phyloP scores from a whole-genome alignment of 2,797 vertebrate genomes.

The Enteromius fasciolatus region DNA sequence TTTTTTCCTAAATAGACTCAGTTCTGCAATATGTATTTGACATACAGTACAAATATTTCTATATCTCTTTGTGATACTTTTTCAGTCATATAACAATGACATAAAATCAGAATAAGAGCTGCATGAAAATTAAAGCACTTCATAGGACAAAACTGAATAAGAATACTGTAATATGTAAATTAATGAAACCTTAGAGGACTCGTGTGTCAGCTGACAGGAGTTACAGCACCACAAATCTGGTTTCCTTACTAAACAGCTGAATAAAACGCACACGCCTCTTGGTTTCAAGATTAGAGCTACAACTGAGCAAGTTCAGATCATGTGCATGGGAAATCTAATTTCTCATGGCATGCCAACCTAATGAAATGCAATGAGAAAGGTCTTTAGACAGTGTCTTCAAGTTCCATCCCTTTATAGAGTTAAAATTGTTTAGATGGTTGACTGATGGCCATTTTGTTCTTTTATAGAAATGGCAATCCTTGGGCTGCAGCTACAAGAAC shows the following conservation, averaged over 20 bases:
- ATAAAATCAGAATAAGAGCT: background rate
- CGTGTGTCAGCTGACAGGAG: slow-evolving; percentile 62
- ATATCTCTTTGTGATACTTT: background rate
- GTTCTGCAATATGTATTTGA: background rate
- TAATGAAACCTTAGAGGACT: slow-evolving; percentile 20
- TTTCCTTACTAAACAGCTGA: slow-evolving; percentile 68
- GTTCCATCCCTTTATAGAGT: slow-evolving; percentile 28
- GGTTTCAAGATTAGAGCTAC: slow-evolving; percentile 69
- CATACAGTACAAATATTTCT: no score
- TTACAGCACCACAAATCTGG: slow-evolving; percentile 55
- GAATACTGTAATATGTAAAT: slow-evolving; percentile 10
- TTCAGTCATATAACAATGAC: background rate
- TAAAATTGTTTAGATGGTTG: slow-evolving; percentile 12
- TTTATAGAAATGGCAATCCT: background rate
- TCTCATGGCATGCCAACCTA: slow-evolving; percentile 50
- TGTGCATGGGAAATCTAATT: slow-evolving; percentile 64
- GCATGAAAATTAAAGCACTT: background rate
- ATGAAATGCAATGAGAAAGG: slow-evolving; percentile 57
- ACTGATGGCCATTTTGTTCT: background rate
- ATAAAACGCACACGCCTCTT: slow-evolving; percentile 63
- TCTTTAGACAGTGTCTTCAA: slow-evolving; percentile 51
- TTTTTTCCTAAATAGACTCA: background rate
- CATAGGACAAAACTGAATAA: background rate
- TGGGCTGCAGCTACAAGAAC: background rate
- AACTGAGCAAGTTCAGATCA: slow-evolving; percentile 68